Evolutionary conservation across 2,113 vertebrate genomes (phyloP), one percentile per base, ranked within the genome.

Genomic region (Psittacula cyanocephala): DNA sequence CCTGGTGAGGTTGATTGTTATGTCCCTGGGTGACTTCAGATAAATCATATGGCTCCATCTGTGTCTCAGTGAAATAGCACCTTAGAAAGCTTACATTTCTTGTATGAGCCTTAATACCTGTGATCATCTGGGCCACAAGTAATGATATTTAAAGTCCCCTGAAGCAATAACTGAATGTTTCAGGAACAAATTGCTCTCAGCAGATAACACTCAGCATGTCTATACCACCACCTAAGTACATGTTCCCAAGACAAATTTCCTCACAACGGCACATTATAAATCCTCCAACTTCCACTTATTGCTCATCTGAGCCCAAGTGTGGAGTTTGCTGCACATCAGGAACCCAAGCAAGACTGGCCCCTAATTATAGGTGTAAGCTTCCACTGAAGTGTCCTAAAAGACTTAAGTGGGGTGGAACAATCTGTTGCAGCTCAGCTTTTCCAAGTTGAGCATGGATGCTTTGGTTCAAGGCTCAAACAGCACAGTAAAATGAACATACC

Each of bases 71-170:
- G 65, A 96, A 92, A 89, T 10, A 95, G 57, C 44, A 62, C 52
- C 18, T 31, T 5, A 3, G 44, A 91, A 92, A 94, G 84, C 81
- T 94, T 92, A 41, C 52, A 65, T 89, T 95, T 95, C 74, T 92
- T 57, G 52, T 85, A 52, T 76, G 81, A 55, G 57, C 84, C 87
- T 92, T 74, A 94, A 89, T 79, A 95, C 87, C 89, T 91, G 81
- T 10, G 22, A 95, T 95, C 91, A 91, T 85, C 89, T 79, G 63
- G 10, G 31, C 77, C 57, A 87, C 74, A 79, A 82, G 81, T 72
- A 95, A 89, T 92, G 70, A 89, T 92, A 96, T 92, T 95, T 95
- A 92, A 96, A 91, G 83, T 79, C 67, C 83, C 91, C 91, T 62
- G 52, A 89, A 96, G 93, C 69, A 89, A 79, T 82, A 96, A 88